Evolutionary conservation across 2,888 invertebrate species (phyloP).

Genomic region (Phalera bucephala): DNA sequence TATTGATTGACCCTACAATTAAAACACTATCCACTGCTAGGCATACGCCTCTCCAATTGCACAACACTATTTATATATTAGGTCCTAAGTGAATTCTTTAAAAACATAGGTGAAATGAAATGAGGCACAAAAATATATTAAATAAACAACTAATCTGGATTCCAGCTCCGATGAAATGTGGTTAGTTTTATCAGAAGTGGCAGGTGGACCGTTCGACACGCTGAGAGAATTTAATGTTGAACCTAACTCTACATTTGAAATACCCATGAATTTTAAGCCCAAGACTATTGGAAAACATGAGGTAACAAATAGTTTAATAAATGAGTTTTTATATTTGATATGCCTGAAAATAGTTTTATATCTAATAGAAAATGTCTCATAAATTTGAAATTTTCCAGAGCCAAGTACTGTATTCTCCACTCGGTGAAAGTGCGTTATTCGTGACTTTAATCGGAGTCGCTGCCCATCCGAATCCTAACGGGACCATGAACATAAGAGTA

Average conservation of each 20-base stretch:
- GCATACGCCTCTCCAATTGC: too few species aligned
- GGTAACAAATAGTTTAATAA: too few species aligned
- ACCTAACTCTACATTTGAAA: constrained; percentile 62
- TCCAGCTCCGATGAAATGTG: constrained; percentile 69
- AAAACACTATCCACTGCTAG: too few species aligned
- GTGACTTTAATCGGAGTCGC: constrained; percentile 54
- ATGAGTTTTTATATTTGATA: too few species aligned
- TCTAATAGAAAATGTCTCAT: too few species aligned
- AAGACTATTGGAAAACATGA: constrained; percentile 65
- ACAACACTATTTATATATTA: too few species aligned
- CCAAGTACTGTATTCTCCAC: constrained; percentile 64
- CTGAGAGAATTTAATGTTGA: constrained; percentile 62
- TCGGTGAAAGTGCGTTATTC: constrained; percentile 68
- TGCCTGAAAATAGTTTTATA: too few species aligned
- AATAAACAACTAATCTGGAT: too few species aligned
- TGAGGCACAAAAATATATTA: too few species aligned
- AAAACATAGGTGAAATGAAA: too few species aligned
- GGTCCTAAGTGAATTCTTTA: too few species aligned
- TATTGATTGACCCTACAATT: too few species aligned
- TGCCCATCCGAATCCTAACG: constrained; percentile 63
- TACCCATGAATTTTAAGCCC: constrained; percentile 70
- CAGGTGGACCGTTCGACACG: constrained; percentile 66
- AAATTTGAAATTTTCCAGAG: constrained; percentile 38
- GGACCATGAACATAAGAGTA: constrained; percentile 47
- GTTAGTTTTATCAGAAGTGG: constrained; percentile 62